Evolutionary conservation across 1,140 invertebrate genomes (phyloP), one percentile per base, ranked within the genome.

Genomic region (Potamilus streckersoni): DNA sequence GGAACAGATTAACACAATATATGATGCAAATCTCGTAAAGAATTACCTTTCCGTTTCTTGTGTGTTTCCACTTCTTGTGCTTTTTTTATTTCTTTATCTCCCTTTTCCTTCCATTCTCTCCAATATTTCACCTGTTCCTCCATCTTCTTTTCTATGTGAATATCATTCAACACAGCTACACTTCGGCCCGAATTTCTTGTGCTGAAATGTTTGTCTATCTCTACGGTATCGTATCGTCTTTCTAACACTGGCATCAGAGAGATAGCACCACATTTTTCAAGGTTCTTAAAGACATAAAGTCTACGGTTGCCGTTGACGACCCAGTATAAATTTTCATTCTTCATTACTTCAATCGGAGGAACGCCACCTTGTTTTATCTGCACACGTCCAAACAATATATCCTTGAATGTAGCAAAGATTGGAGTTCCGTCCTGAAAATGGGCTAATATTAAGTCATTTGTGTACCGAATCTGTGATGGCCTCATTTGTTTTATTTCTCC

Each of bases 201-300:
- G 8, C 71, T 20, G 31, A 76, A 76, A 31, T 76, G 74, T 76
- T 76, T 76, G 56, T 76, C 74, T 70, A 76, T 76, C 68, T 76
- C 74, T 20, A 76, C 67, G n/a, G 74, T 59, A 66, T 76, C 74
- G 56, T 71, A 76, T 65, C 72, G 71, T 16, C 69, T 71, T 38
- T 69, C 64, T 38, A 76, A 60, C n/a, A 76, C 74, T 38, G 71
- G 74, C 74, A 76, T 76, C 12, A 70, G 66, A 49, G 62, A 55
- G n/a, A 76, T 19, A 23, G 69, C 74, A 61, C 74, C 74, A 56
- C 74, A 76, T 66, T 64, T 71, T 76, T 71, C 74, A n/a, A 76
- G 59, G 19, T 59, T 58, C 11, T 60, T 70, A n/a, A 76, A 72
- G 6, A 76, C 68, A 62, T 66, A 71, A 6, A 76, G 64, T 65